Conservation (phyloP, 1,140 invertebrate species). For the Heliconius melpomene region DNA sequence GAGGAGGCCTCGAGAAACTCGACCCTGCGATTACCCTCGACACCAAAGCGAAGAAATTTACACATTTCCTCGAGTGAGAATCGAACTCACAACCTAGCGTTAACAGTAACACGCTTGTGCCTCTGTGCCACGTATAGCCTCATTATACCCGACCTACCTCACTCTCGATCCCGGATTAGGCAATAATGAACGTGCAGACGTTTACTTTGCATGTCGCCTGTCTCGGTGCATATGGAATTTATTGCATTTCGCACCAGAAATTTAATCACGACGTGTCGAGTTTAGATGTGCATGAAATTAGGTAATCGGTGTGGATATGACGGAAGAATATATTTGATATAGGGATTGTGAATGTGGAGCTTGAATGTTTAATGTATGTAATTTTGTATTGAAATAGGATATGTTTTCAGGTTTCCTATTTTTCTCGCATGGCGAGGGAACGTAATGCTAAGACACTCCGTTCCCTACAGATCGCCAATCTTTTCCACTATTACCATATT, state of each 20-base stretch:
- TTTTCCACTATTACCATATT: too few relatives aligned
- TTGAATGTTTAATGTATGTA: not conserved
- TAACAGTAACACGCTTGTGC: not conserved
- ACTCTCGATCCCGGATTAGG: slow-evolving; percentile 38
- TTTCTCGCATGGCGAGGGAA: too few relatives aligned
- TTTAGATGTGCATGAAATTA: slow-evolving; percentile 31
- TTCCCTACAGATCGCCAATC: too few relatives aligned
- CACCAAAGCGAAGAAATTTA: too few relatives aligned
- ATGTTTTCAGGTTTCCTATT: too few relatives aligned
- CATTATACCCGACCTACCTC: not conserved
- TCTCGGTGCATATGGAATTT: slow-evolving; percentile 40
- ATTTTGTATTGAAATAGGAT: too few relatives aligned
- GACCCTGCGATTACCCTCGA: too few relatives aligned
- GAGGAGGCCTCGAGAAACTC: too few relatives aligned
- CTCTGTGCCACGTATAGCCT: not conserved
- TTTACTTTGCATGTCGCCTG: slow-evolving; percentile 48
- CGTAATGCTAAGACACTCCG: too few relatives aligned
- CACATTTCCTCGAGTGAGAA: not conserved
- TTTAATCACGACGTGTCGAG: slow-evolving; percentile 36
- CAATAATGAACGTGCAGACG: slow-evolving; percentile 44
- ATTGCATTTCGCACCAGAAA: slow-evolving; percentile 31
- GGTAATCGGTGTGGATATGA: slow-evolving; percentile 30
- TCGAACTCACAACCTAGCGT: not conserved
- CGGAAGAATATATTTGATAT: slow-evolving; percentile 15
- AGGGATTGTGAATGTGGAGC: not conserved